Base-by-base conservation (phyloP, 23 tunicate genomes). In the Diplosoma virens region DNA sequence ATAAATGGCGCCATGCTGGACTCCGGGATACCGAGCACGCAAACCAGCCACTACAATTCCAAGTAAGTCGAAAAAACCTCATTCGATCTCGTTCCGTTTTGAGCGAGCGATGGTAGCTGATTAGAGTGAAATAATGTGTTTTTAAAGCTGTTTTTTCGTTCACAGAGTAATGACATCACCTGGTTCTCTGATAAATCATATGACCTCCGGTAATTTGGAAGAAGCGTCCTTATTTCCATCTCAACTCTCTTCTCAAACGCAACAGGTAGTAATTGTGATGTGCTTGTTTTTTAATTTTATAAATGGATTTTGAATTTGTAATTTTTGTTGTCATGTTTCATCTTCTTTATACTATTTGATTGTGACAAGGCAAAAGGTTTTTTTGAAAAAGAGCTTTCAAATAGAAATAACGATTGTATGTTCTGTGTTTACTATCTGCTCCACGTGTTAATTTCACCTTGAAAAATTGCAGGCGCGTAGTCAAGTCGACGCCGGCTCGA, bases 21-120 rank as follows among this genome's bases (percentile, higher is more conserved):
- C 11, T 22, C 75, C 0, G 64, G 45, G 1, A n/a, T 77, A 17
- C 33, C 78, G 21, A 71, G 65, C 21, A 56, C 72, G 26, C 84
- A 80, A 34, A 80, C 47, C 26, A 74, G 93, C 60, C 20, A 80
- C 23, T 87, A 81, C 66, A 48, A 71, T 47, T 70, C 83, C 21
- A 80, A 81, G 93, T 87, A 61, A 66, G 78, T 35, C 14, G n/a
- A n/a, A n/a, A n/a, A n/a, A n/a, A 41, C 50, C 14, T 7, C 14
- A 14, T 7, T 41, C 50, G 9, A 41, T 41, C 50, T 7, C 9
- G 50, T 41, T 41, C 50, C 9, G 11, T 41, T 41, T 41, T 9
- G 50, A 41, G 50, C 50, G 50, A 7, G 50, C 50, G 50, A 9
- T 41, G 50, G 50, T 7, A 41, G 14, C 9, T 41, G 14, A 9